Conservation (phyloP, 2,797 vertebrate genomes). For the Tenualosa ilisha region DNA sequence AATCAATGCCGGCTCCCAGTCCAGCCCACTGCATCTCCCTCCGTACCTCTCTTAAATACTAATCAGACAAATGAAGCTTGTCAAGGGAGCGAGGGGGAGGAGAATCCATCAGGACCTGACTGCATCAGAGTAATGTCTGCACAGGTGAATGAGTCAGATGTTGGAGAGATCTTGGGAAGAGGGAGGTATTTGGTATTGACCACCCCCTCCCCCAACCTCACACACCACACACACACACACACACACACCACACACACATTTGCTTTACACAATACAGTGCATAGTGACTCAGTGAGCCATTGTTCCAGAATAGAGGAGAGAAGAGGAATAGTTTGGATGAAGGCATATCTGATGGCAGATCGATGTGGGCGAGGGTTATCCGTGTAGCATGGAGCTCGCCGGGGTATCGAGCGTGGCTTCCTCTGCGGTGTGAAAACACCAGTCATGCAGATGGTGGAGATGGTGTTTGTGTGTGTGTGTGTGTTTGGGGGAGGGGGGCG, state of each 20-base stretch:
- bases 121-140: neutral
- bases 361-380: conserved; percentile 65
- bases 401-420: conserved; percentile 50
- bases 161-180: neutral
- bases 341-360: conserved; percentile 58
- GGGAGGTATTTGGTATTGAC: neutral
- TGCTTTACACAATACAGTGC: neutral
- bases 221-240: neutral
- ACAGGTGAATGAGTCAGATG: neutral
- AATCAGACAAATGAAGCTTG: conserved; percentile 26
- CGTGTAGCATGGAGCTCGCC: conserved; percentile 51
- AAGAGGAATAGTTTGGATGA: conserved; percentile 26
- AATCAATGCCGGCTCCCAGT: neutral
- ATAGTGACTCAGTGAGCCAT: neutral
- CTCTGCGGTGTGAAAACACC: conserved; percentile 45
- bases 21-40: neutral
- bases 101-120: neutral
- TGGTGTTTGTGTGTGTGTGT: neutral
- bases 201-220: too few relatives aligned
- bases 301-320: neutral
- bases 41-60: conserved; percentile 5
- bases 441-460: conserved; percentile 30
- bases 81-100: neutral
- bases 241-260: neutral
- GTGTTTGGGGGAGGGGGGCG: neutral